Base-by-base conservation (phyloP, 2,113 vertebrate genomes). In the Corapipo altera region DNA sequence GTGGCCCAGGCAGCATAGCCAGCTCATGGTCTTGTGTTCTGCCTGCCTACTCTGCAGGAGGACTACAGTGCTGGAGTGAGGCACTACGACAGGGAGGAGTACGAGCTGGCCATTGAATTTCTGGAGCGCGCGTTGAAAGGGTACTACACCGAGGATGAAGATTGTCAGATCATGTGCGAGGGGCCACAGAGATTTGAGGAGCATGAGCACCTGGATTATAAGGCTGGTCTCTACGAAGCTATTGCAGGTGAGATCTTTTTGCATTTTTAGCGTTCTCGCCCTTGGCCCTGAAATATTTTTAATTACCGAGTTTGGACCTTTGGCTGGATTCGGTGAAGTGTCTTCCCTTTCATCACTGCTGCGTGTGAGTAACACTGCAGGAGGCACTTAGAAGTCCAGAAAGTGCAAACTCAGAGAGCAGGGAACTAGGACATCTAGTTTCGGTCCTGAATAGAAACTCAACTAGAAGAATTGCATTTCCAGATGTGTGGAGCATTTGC, bases 131-230 rank as follows among this genome's bases (percentile, higher is more conserved):
- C 99, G 2, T 87, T 99, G 96, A 74, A 86, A 66, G 98, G 98
- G 26, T 99, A 99, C 95, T 99, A 97, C 66, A 96, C 74, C 0
- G 99, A 99, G 9, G 99, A 99, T 37, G 84, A 85, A 57, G 98
- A 98, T 49, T 99, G 99, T 85, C 98, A 99, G 66, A 94, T 97
- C 35, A 93, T 99, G 66, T 99, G 99, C 7, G 99, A 99, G 65
- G 99, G 98, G 6, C 98, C 99, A 0, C 99, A 99, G 97, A 97
- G 95, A 24, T 99, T 99, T 92, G 98, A 98, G 88, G 99, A 98
- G 39, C 97, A 99, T 0, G 98, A 98, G 57, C 97, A 99, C 73
- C 91, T 99, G 89, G 96, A 98, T 16, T 99, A 99, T 80, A 98
- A 98, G 59, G 98, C 98, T 83, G 98, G 98, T 93, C 98, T 99